These are phyloP conservation scores for Lepeophtheirus salmonis DNA, from an alignment of 1,140 invertebrate genomes.

Conservation along the genomic window DNA sequence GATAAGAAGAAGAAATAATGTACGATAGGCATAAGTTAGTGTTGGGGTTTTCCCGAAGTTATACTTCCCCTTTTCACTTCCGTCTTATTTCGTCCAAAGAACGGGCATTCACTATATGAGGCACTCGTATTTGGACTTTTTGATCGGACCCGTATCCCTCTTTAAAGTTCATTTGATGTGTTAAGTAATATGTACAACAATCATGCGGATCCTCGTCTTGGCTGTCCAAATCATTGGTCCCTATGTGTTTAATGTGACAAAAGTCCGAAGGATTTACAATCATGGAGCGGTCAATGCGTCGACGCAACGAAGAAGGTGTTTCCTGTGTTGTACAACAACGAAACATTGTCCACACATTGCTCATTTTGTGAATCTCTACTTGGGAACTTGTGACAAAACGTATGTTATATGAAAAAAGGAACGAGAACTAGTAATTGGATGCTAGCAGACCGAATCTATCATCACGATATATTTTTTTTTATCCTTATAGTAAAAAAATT, in stretches of 20 bases:
- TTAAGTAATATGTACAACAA: conserved; percentile 46
- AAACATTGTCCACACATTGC: conserved; percentile 1
- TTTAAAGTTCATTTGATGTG: conserved; percentile 70
- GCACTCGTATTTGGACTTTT: not conserved
- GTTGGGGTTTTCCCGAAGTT: too few relatives aligned
- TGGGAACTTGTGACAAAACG: too few relatives aligned
- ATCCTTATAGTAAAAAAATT: too few relatives aligned
- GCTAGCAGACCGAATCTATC: too few relatives aligned
- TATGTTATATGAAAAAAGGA: too few relatives aligned
- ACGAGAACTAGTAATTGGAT: too few relatives aligned
- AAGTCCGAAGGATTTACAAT: conserved; percentile 79
- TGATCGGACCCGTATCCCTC: conserved; percentile 49
- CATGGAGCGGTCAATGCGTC: conserved; percentile 73
- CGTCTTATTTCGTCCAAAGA: conserved; percentile 1
- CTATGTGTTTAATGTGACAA: conserved; percentile 69
- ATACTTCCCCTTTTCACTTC: not conserved
- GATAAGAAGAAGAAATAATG: too few relatives aligned
- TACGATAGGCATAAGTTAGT: too few relatives aligned
- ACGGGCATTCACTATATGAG: not conserved
- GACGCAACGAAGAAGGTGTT: conserved; percentile 34
- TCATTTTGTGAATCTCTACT: too few relatives aligned
- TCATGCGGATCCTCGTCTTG: conserved; percentile 46
- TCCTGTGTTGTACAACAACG: not conserved
- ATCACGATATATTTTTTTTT: too few relatives aligned
- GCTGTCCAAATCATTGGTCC: conserved; percentile 25